Evolutionary conservation across 2,797 vertebrate genomes (phyloP), one percentile per base, ranked within the genome.

Genomic region (Amazonetta brasiliensis): DNA sequence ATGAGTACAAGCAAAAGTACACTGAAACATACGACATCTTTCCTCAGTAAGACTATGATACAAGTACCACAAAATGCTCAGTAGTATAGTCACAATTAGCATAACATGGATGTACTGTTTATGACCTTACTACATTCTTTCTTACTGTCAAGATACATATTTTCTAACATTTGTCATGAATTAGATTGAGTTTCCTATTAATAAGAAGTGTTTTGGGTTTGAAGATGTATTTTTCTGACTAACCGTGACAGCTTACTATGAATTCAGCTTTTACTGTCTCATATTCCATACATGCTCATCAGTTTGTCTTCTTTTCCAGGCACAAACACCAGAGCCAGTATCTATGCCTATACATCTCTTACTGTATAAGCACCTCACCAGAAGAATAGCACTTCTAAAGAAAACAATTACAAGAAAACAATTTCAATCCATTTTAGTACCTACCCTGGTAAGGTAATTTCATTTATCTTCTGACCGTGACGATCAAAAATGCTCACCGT

Each of bases 401-500:
- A 85, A 92, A 88, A 41, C 28, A 58, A 59, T 86, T 89, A 54
- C 56, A 84, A 82, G 11, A 84, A 92, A 88, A 41, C 25, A 58
- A 62, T 48, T 66, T 33, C 94, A 68, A 87, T 12, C 19, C 23
- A 58, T 92, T 7, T 84, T 20, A 94, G 30, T 91, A 98, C 98
- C 97, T 97, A 99, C 99, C 99, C 99, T 17, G 99, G 97, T 63
- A 99, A 98, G 76, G 60, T 98, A 93, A 99, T 98, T 97, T 99
- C 99, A 96, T 99, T 98, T 98, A 94, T 99, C 97, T 98, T 99
- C 96, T 99, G 98, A 93, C 99, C 99, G 98, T 99, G 99, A 46
- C 99, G 98, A 98, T 99, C 99, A 98, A 99, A 99, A 95, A 99
- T 99, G 98, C 99, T 99, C 90, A 99, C 99, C 25, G 97, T 96